Percentiles rank a stretch among this genome's conserved stretches.
Conservation (phyloP, 2,888 invertebrate genomes). For the Kryphioiulus occultus region DNA sequence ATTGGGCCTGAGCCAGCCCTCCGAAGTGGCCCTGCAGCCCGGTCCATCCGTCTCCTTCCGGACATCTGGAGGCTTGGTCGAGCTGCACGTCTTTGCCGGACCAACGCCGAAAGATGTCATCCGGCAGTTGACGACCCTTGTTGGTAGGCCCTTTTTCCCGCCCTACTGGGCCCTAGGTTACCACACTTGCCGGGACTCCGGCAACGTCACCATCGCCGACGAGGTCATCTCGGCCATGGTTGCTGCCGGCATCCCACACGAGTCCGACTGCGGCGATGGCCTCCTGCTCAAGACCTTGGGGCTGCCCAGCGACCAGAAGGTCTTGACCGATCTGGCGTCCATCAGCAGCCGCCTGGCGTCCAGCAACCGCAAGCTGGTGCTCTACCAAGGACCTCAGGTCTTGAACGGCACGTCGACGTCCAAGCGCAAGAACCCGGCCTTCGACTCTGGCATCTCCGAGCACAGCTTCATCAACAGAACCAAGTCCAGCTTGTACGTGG, state of each 20-base stretch:
- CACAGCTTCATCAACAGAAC: slow-evolving; percentile 49
- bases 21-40: slow-evolving; percentile 66
- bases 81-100: slow-evolving; percentile 67
- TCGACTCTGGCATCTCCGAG: too few relatives aligned
- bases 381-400: slow-evolving; percentile 33
- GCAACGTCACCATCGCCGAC: neutral
- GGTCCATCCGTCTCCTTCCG: slow-evolving; percentile 68
- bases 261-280: slow-evolving; percentile 65
- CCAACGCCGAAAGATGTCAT: slow-evolving; percentile 67
- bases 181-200: slow-evolving; percentile 63
- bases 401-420: slow-evolving; percentile 39
- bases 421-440: too few relatives aligned
- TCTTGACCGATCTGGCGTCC: neutral
- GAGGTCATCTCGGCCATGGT: slow-evolving; percentile 46
- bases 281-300: slow-evolving; percentile 59
- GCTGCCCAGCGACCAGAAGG: slow-evolving; percentile 53
- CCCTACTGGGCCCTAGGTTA: slow-evolving; percentile 65
- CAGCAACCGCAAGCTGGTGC: slow-evolving; percentile 8
- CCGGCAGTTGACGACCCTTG: slow-evolving; percentile 55
- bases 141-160: slow-evolving; percentile 57
- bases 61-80: slow-evolving; percentile 66
- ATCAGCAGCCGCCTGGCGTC: neutral
- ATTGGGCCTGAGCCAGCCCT: slow-evolving; percentile 67
- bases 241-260: slow-evolving; percentile 58
- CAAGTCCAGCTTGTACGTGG: slow-evolving; percentile 38